Evolutionary conservation across 2,113 vertebrate genomes (phyloP).

Genomic region (Gnathonemus echidnorhynchus): DNA sequence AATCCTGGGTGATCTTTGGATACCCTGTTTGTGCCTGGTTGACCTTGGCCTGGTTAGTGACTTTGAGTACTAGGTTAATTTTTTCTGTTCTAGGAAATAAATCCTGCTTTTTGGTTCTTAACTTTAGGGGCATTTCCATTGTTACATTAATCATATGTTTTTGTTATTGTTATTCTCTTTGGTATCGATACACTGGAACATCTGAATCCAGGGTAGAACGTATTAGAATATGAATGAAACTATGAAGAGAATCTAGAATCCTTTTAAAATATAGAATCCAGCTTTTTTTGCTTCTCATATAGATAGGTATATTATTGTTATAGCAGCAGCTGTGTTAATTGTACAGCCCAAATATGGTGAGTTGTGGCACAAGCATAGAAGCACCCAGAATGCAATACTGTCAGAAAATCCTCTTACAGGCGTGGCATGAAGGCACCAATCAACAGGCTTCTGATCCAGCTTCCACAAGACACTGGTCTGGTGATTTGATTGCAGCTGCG

Average conservation of each 20-base stretch:
- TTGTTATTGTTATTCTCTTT: neutral
- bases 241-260: neutral
- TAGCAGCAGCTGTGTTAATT: neutral
- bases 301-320: neutral
- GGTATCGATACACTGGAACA: neutral
- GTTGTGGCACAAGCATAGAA: neutral
- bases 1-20: neutral
- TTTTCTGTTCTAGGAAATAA: neutral
- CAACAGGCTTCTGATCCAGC: neutral
- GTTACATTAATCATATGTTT: neutral
- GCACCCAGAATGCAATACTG: neutral
- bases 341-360: neutral
- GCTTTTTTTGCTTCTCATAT: neutral
- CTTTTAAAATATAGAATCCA: neutral
- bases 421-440: neutral
- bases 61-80: neutral
- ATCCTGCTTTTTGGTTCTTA: neutral
- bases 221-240: neutral
- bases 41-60: neutral
- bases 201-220: neutral
- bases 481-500: neutral
- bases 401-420: neutral
- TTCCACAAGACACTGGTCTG: neutral
- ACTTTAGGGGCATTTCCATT: neutral
- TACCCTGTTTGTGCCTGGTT: neutral